These are phyloP conservation scores for Bombus sylvicola DNA, from an alignment of 1,140 invertebrate genomes.

Conservation along the genomic window DNA sequence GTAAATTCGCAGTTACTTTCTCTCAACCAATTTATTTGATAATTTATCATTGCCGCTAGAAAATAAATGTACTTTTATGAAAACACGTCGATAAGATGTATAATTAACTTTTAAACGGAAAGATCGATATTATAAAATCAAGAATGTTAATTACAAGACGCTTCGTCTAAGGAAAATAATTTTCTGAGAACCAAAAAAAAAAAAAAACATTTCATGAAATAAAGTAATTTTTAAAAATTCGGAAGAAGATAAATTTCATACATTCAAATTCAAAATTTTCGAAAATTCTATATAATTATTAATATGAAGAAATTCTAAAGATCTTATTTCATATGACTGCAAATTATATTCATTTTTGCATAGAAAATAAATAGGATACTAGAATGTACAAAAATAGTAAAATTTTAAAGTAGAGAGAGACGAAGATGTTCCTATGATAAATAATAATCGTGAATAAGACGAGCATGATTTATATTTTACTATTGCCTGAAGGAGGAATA, in stretches of 20 bases:
- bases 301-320: no score
- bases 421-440: not conserved
- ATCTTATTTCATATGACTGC: no score
- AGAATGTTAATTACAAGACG: not conserved
- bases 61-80: not conserved
- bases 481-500: slow-evolving; percentile 10
- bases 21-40: not conserved
- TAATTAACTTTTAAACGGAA: not conserved
- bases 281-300: no score
- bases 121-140: not conserved
- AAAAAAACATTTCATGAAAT: no score
- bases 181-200: not conserved
- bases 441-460: not conserved
- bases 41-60: not conserved
- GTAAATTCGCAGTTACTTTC: not conserved
- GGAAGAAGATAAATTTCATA: no score
- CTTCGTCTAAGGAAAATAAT: not conserved
- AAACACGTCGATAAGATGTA: not conserved
- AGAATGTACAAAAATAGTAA: not conserved
- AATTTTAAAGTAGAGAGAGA: no score
- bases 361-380: not conserved
- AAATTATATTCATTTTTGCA: no score
- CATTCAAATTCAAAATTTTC: no score
- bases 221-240: no score
- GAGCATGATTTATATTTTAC: not conserved